Percentiles rank a stretch among this genome's conserved stretches.
Evolutionary conservation across 2,888 invertebrate species (phyloP).

Genomic region (Drosophila fungiperda): DNA sequence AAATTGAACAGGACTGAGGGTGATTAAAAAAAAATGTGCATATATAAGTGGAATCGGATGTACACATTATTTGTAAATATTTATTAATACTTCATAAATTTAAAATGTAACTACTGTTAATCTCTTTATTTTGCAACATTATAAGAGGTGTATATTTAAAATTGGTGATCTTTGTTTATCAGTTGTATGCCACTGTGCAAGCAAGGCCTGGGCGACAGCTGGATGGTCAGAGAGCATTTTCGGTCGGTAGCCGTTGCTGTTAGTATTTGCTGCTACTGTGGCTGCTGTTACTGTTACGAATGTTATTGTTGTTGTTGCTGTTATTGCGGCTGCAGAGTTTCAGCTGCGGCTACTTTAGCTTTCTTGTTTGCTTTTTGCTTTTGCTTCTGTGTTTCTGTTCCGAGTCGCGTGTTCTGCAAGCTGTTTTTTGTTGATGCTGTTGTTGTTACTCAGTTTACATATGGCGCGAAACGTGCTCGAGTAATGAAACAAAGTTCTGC

Average conservation of each 20-base stretch:
- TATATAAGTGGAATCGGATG: not conserved
- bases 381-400: slow-evolving; percentile 30
- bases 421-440: slow-evolving; percentile 33
- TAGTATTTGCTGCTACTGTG: slow-evolving; percentile 25
- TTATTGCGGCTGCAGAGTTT: slow-evolving; percentile 31
- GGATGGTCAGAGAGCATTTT: slow-evolving; percentile 73
- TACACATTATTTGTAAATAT: not conserved
- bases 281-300: slow-evolving; percentile 27
- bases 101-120: not conserved
- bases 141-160: not conserved
- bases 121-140: not conserved
- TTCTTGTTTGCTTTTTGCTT: slow-evolving; percentile 43
- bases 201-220: slow-evolving; percentile 59
- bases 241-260: slow-evolving; percentile 33
- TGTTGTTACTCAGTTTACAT: slow-evolving; percentile 56
- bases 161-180: not conserved
- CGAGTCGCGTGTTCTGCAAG: slow-evolving; percentile 62
- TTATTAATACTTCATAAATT: not conserved
- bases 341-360: slow-evolving; percentile 43
- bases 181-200: slow-evolving; percentile 42
- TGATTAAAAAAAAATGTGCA: not conserved
- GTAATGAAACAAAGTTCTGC: slow-evolving; percentile 61
- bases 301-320: slow-evolving; percentile 33
- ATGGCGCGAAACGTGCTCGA: slow-evolving; percentile 63
- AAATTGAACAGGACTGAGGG: not conserved